These are phyloP conservation scores for Malurus cyaneus DNA, from an alignment of 2,113 vertebrate species.

Conservation along the genomic window DNA sequence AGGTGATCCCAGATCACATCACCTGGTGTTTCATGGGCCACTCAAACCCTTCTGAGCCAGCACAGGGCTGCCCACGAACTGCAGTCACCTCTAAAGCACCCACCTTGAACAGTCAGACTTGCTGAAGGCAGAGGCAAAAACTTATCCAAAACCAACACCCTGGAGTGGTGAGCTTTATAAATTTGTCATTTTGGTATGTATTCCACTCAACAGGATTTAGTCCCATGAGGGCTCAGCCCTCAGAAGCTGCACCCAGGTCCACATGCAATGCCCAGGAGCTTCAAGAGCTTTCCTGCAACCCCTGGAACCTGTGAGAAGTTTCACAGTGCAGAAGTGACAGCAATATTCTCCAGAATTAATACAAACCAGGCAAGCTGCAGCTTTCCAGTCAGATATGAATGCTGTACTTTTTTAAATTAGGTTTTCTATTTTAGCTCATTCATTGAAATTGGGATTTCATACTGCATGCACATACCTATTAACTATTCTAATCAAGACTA, in stretches of 20 bases:
- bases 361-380: rapidly evolving
- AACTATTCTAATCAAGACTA: neutral
- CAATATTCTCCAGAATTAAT: neutral
- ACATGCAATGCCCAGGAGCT: neutral
- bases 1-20: neutral
- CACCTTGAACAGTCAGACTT: neutral
- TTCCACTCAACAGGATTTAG: neutral
- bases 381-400: neutral
- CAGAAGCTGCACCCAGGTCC: neutral
- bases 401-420: neutral
- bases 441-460: neutral
- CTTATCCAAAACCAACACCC: neutral
- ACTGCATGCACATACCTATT: neutral
- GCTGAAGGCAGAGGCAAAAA: neutral
- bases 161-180: rapidly evolving
- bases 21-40: neutral
- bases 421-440: neutral
- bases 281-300: neutral
- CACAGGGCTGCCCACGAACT: neutral
- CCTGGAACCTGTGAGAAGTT: neutral
- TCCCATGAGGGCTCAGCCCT: rapidly evolving
- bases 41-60: neutral
- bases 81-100: neutral
- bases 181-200: neutral
- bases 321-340: neutral